Conservation (phyloP, 92 coral and sea anemone species). For the Ricordea florida region DNA sequence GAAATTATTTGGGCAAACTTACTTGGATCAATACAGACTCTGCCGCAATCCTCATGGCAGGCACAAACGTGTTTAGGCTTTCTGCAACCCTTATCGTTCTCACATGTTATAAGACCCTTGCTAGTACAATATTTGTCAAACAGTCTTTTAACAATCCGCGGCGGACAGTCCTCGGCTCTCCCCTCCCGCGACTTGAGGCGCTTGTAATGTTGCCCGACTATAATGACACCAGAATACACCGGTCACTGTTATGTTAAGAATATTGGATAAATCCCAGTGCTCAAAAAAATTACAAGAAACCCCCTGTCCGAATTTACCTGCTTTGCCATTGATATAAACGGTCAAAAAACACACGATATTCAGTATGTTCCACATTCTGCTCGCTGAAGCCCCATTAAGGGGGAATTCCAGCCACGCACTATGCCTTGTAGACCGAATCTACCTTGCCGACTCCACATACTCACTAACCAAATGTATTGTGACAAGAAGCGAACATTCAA, state of each 20-base stretch:
- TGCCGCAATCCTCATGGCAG: constrained; percentile 92
- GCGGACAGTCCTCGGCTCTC: constrained; percentile 56
- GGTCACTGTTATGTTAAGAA: constrained; percentile 11
- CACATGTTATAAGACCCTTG: constrained; percentile 54
- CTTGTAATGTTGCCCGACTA: constrained; percentile 64
- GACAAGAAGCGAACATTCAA: constrained; percentile 87
- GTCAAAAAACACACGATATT: constrained; percentile 75
- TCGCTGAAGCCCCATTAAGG: constrained; percentile 64
- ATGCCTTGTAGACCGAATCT: constrained; percentile 44
- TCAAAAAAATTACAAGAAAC: constrained; percentile 56
- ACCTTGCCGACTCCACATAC: constrained; percentile 64
- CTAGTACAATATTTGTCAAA: constrained; percentile 44
- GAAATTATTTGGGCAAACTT: constrained; percentile 41
- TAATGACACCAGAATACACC: constrained; percentile 4
- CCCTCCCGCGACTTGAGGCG: constrained; percentile 88
- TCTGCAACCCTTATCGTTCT: constrained; percentile 77
- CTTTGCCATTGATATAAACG: constrained; percentile 68
- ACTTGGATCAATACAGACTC: constrained; percentile 85
- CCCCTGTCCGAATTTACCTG: constrained; percentile 81
- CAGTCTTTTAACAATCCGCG: constrained; percentile 62
- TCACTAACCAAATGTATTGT: constrained; percentile 62
- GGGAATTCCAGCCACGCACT: constrained; percentile 35
- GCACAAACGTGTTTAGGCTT: constrained; percentile 69
- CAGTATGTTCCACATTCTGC: constrained; percentile 80
- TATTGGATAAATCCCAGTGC: neutral